Evolutionary conservation across 2,113 vertebrate genomes (phyloP), one percentile per base, ranked within the genome.

Genomic region (Aldabrachelys gigantea): DNA sequence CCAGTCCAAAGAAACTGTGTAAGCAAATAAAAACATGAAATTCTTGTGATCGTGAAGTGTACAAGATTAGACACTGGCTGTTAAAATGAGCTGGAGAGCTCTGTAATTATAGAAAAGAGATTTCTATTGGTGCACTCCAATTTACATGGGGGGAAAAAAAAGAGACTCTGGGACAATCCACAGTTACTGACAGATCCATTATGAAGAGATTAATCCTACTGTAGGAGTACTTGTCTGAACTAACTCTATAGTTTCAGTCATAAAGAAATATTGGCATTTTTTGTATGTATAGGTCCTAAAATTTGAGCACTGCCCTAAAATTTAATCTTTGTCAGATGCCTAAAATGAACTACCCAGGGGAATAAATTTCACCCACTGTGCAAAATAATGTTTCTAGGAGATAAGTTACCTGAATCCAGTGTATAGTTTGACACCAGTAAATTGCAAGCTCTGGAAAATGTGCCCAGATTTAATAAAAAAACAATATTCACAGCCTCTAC

Each of bases 381-480:
- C 56, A 88, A 86, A 94, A 38, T 24, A 47, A 52, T 44, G n/a
- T 3, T 75, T 29, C 4, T 76, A 87, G 83, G 76, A 91, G 75
- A 38, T 22, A 82, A 56, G 38, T 47, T 75, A 94, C 35, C 57
- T 56, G 19, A 1, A 82, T 52, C 2, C 82, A 35, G 85, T 87
- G 80, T 54, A 76, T 4, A 91, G 54, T 80, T 6, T 89, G 69
- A 79, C 35, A 96, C 92, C 92, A 89, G 50, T 10, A 80, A 13
- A 56, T 89, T 3, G 2, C 44, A 84, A 14, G 69, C 59, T 53
- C 35, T 84, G 57, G 87, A 90, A 96, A 94, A 89, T 22, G 41
- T 29, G 82, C 27, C 29, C 44, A 52, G 80, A 94, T 29, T 24
- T 88, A 69, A 79, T 52, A 92, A 53, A 6, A 76, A 89, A 97